Conservation (phyloP, 1,140 invertebrate species). For the Trachymyrmex septentrionalis region DNA sequence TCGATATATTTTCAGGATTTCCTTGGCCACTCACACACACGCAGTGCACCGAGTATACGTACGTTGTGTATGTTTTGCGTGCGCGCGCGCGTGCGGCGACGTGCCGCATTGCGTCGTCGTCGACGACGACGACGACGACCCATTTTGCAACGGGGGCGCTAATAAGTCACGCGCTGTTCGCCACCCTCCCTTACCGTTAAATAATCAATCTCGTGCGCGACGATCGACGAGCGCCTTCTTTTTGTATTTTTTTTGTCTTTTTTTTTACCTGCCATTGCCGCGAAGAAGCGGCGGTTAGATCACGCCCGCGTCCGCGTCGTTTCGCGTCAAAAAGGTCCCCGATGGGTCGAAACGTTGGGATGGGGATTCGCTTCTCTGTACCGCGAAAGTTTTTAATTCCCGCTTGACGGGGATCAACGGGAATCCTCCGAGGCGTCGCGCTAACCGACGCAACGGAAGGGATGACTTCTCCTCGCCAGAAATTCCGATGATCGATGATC, state of each 20-base stretch:
- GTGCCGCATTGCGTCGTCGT: constrained; percentile 83
- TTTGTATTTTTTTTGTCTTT: too few species aligned
- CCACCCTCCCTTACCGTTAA: constrained; percentile 70
- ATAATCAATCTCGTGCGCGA: constrained; percentile 78
- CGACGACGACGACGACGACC: constrained; percentile 83
- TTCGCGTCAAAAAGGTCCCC: too few species aligned
- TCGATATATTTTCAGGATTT: constrained; percentile 75
- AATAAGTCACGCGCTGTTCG: constrained; percentile 74
- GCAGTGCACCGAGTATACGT: not conserved
- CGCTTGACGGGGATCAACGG: not conserved
- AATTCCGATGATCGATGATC: constrained; percentile 52
- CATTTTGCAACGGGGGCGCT: constrained; percentile 79
- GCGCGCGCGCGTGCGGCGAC: constrained; percentile 44
- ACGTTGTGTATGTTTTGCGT: not conserved
- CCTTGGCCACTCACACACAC: not conserved
- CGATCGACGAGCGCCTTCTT: constrained; percentile 23
- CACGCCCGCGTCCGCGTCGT: not conserved
- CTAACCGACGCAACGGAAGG: too few species aligned
- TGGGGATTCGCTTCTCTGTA: too few species aligned
- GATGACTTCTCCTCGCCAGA: not conserved
- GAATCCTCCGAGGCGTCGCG: not conserved
- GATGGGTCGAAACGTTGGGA: too few species aligned
- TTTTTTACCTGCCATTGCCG: not conserved
- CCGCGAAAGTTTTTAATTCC: too few species aligned
- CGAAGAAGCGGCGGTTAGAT: not conserved